These are phyloP conservation scores for Amblyraja radiata DNA, from an alignment of 2,797 vertebrate genomes.

Conservation along the genomic window DNA sequence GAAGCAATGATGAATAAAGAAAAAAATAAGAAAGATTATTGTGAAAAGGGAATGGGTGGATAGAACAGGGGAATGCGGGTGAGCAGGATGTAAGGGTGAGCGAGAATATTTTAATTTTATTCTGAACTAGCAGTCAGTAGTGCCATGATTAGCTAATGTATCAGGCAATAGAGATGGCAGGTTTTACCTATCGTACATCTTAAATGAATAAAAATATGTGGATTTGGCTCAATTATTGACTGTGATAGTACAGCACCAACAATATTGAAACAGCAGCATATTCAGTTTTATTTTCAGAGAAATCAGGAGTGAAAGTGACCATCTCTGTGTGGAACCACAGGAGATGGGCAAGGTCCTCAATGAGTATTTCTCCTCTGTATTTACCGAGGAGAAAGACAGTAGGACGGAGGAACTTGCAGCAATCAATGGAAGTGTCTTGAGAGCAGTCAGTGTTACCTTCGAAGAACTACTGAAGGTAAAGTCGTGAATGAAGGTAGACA, in stretches of 20 bases:
- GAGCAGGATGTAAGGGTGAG: neutral
- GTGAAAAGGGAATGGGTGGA: neutral
- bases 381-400: too few species aligned
- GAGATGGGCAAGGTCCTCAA: too few species aligned
- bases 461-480: too few species aligned
- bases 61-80: neutral
- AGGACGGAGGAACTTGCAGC: too few species aligned
- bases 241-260: neutral
- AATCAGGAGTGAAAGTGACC: too few species aligned
- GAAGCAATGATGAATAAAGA: neutral
- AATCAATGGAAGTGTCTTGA: too few species aligned
- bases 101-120: neutral
- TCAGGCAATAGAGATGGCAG: neutral
- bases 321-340: too few species aligned
- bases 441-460: too few species aligned
- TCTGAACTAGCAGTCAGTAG: neutral
- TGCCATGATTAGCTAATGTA: neutral
- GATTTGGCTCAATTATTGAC: neutral
- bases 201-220: neutral
- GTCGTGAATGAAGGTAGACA: too few species aligned
- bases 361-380: too few species aligned
- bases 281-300: too few species aligned
- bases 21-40: neutral
- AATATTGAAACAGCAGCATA: too few species aligned
- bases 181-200: neutral